Percentiles rank a stretch among this genome's conserved stretches.
Conservation (phyloP, 2,888 invertebrate genomes). For the Athetis lepigone region DNA sequence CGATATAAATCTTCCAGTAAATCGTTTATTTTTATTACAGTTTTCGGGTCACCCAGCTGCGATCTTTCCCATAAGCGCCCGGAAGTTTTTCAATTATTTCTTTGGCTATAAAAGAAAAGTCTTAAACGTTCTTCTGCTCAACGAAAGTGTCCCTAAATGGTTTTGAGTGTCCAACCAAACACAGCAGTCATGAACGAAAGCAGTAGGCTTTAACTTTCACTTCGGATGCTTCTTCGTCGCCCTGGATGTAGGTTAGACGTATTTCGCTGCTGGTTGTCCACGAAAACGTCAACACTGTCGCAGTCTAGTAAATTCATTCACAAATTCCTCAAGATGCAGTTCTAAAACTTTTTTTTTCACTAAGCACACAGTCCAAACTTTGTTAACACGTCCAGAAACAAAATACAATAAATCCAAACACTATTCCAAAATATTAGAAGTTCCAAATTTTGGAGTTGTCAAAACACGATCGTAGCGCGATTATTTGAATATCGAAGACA, state of each 20-base stretch:
- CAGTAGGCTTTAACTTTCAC: conserved; percentile 85
- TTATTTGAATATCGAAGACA: conserved; percentile 68
- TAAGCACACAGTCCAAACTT: conserved; percentile 65
- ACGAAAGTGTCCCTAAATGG: conserved; percentile 67
- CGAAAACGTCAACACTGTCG: conserved; percentile 73
- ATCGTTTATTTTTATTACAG: conserved; percentile 86
- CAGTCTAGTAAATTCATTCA: conserved; percentile 63
- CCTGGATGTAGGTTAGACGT: conserved; percentile 83
- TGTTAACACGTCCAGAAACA: conserved; percentile 55
- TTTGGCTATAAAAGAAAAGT: conserved; percentile 73
- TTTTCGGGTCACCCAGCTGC: conserved; percentile 85
- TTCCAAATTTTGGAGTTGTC: conserved; percentile 73
- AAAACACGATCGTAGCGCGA: conserved; percentile 83
- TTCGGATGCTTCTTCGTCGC: conserved; percentile 76
- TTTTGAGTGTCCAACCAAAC: conserved; percentile 74
- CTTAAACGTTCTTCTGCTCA: conserved; percentile 61
- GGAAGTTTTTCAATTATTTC: conserved; percentile 85
- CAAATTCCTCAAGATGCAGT: conserved; percentile 60
- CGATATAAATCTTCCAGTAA: conserved; percentile 79
- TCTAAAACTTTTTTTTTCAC: conserved; percentile 64
- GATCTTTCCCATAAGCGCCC: conserved; percentile 79
- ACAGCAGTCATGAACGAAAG: conserved; percentile 71
- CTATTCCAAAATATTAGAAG: conserved; percentile 55
- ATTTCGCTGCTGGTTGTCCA: conserved; percentile 76
- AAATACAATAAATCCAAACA: conserved; percentile 46